Percentiles rank a stretch among this genome's conserved stretches.
Evolutionary conservation across 2,888 invertebrate genomes (phyloP).

Genomic region (Axea sp.): DNA sequence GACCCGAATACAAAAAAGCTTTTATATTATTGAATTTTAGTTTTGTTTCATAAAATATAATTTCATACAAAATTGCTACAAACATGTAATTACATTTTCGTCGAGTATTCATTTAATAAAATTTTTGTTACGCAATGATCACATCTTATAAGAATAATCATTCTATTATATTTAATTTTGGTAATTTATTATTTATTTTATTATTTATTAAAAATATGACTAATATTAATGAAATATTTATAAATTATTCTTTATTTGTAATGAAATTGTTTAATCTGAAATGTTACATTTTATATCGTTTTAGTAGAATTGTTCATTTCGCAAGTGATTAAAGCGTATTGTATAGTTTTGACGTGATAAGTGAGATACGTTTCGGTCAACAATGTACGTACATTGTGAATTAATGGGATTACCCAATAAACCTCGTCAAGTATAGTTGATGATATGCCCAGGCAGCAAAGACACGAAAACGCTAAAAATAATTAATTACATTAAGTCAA

Average conservation of each 20-base stretch:
- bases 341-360: constrained; percentile 29
- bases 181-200: too few species aligned
- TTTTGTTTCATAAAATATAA: constrained; percentile 14
- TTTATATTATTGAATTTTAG: constrained; percentile 15
- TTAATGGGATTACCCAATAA: constrained; percentile 43
- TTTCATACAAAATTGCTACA: constrained; percentile 11
- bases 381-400: constrained; percentile 40
- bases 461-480: constrained; percentile 16
- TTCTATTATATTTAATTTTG: neutral
- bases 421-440: constrained; percentile 27
- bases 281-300: constrained; percentile 12
- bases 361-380: constrained; percentile 33
- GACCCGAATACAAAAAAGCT: constrained; percentile 28
- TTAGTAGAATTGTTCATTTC: constrained; percentile 13
- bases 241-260: too few species aligned
- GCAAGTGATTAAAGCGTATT: constrained; percentile 26
- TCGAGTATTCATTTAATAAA: neutral
- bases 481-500: constrained; percentile 19
- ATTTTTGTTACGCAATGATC: constrained; percentile 2
- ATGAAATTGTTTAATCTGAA: neutral
- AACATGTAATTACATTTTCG: neutral
- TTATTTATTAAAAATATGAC: too few species aligned
- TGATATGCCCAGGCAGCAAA: constrained; percentile 4
- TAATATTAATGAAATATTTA: too few species aligned
- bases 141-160: constrained; percentile 4